Evolutionary conservation across 2,888 invertebrate genomes (phyloP), one percentile per base, ranked within the genome.

Genomic region (Clusia tigrina): DNA sequence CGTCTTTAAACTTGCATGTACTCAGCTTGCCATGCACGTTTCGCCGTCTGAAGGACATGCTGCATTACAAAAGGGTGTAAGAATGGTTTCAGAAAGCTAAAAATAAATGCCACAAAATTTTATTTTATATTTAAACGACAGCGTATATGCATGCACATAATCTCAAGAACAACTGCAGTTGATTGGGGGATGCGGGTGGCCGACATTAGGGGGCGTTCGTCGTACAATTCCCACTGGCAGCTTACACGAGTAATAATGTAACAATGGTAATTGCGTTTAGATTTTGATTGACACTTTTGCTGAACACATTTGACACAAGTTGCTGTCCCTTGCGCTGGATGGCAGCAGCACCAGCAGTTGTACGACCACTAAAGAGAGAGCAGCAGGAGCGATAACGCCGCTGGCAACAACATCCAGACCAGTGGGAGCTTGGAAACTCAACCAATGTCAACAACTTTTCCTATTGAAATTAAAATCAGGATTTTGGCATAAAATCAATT

Each of bases 11-110:
- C 42, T 42, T 42, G n/a, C 42, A 42, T 42, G n/a, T n/a, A 42
- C 42, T 42, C 42, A 42, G 42, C 42, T 15, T 42, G 42, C n/a
- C 42, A 17, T n/a, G 42, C 42, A 42, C 42, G 42, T n/a, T 42
- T 42, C 42, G 42, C n/a, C 42, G 42, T 42, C 42, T 42, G 42
- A 42, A 42, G 42, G 42, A 42, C 42, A 42, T 42, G 42, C 42
- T 6, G 42, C 42, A 42, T 42, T 42, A 42, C 42, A 42, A 42
- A 42, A 6, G n/a, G 15, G 42, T 3, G n/a, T n/a, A n/a, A 42
- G n/a, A 42, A 17, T 42, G 42, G 42, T 42, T 42, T 42, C n/a
- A 42, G 42, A 6, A 15, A n/a, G 42, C 42, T 42, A 42, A 42
- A 42, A 42, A 42, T n/a, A 42, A 6, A 17, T 17, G 9, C 42